Percentiles rank a stretch among this genome's conserved stretches.
phyloP scores from a whole-genome alignment of 2,113 vertebrate species.

The Spea multiplicata region DNA sequence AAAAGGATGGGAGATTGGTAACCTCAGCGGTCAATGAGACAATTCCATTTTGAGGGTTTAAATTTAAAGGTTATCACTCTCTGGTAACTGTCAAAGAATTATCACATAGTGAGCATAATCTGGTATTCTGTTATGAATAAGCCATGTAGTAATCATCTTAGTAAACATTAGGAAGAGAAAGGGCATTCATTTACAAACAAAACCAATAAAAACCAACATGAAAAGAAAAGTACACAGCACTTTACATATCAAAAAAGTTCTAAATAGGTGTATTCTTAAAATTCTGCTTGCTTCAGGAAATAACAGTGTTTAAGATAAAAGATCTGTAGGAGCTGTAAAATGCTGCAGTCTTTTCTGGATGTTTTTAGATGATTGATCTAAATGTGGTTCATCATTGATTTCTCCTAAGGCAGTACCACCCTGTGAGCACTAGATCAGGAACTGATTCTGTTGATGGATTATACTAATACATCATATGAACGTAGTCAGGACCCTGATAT shows the following conservation, averaged over 20 bases:
- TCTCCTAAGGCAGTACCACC: conserved; percentile 45
- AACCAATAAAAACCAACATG: no score
- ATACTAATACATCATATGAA: conserved; percentile 44
- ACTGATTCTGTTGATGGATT: conserved; percentile 43
- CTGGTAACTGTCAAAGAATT: no score
- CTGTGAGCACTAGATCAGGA: conserved; percentile 41
- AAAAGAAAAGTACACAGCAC: background rate
- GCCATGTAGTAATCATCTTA: no score
- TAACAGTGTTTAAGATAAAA: conserved; percentile 28
- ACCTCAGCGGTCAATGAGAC: no score
- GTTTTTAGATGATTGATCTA: conserved; percentile 44
- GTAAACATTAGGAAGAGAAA: no score
- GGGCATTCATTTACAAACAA: no score
- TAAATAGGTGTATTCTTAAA: conserved; percentile 1
- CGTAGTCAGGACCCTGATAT: conserved; percentile 42
- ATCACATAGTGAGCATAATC: no score
- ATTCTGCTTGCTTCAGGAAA: conserved; percentile 16
- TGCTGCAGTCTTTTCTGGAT: conserved; percentile 13
- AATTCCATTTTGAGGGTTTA: no score
- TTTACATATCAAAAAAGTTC: conserved; percentile 10
- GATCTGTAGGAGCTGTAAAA: conserved; percentile 21
- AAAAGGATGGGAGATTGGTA: no score
- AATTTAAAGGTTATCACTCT: no score
- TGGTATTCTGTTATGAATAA: no score
- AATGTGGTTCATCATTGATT: conserved; percentile 46